Evolutionary conservation across 2,797 vertebrate species (phyloP).

Genomic region (Peromyscus nudipes): DNA sequence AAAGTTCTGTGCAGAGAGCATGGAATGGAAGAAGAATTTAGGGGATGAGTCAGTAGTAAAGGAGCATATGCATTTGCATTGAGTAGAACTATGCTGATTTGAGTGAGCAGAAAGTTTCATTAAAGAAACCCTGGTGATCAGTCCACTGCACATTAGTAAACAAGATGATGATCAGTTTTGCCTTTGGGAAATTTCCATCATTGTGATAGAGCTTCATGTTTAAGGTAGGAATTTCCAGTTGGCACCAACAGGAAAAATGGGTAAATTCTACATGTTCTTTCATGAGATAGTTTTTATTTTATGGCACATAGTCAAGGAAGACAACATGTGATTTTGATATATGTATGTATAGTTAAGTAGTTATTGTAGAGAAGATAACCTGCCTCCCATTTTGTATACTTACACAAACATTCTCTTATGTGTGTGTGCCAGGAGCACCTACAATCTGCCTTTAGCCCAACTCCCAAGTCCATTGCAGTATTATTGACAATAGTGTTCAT

Average conservation of each 20-base stretch:
- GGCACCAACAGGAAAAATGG: not conserved
- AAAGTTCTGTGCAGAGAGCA: not conserved
- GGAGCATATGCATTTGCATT: not conserved
- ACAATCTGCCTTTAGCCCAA: not conserved
- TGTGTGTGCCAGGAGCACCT: not conserved
- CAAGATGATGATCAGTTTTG: not conserved
- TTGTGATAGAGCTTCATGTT: not conserved
- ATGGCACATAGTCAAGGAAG: not conserved
- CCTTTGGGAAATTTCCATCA: conserved; percentile 1
- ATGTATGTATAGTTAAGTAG: not conserved
- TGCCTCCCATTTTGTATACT: not conserved
- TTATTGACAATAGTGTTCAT: not conserved
- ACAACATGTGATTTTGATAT: not conserved
- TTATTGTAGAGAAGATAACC: not conserved
- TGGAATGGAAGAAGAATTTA: not conserved
- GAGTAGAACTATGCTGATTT: not conserved
- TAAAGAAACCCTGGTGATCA: not conserved
- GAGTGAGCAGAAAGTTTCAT: not conserved
- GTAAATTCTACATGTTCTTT: not conserved
- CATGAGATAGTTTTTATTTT: not conserved
- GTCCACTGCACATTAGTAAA: not conserved
- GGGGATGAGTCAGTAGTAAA: not conserved
- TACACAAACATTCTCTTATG: not conserved
- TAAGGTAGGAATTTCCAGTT: not conserved
- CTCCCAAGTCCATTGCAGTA: not conserved